phyloP scores from a whole-genome alignment of 2,113 vertebrate genomes.

The Poicephalus gulielmi region DNA sequence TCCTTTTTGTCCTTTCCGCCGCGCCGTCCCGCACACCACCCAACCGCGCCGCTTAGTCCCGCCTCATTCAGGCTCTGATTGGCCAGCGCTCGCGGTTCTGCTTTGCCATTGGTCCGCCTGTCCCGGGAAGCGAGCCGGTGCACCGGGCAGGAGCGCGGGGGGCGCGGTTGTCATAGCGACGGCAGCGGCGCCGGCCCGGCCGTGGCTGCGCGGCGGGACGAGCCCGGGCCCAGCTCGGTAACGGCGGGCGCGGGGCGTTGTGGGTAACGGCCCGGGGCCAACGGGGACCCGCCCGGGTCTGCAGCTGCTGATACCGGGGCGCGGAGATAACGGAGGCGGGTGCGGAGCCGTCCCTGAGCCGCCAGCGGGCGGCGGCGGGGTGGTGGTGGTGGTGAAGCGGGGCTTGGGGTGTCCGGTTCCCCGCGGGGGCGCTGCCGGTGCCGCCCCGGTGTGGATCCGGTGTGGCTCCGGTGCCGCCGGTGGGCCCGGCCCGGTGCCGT shows the following conservation, averaged over 20 bases:
- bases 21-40: neutral
- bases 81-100: accelerated
- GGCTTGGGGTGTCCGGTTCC: neutral
- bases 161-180: neutral
- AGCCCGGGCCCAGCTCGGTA: neutral
- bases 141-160: neutral
- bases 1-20: neutral
- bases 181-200: neutral
- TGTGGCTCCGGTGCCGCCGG: neutral
- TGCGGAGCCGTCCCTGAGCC: neutral
- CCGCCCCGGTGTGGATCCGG: accelerated
- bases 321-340: neutral
- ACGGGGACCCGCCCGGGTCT: neutral
- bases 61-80: neutral
- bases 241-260: neutral
- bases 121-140: neutral
- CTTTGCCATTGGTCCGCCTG: neutral
- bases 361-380: too few relatives aligned
- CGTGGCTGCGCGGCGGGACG: neutral
- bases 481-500: neutral
- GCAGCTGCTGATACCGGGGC: neutral
- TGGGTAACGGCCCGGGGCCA: neutral
- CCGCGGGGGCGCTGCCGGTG: accelerated
- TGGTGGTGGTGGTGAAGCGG: too few relatives aligned
- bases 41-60: neutral